Conservation (phyloP, 1,140 invertebrate species). For the Camponotus vicinus region DNA sequence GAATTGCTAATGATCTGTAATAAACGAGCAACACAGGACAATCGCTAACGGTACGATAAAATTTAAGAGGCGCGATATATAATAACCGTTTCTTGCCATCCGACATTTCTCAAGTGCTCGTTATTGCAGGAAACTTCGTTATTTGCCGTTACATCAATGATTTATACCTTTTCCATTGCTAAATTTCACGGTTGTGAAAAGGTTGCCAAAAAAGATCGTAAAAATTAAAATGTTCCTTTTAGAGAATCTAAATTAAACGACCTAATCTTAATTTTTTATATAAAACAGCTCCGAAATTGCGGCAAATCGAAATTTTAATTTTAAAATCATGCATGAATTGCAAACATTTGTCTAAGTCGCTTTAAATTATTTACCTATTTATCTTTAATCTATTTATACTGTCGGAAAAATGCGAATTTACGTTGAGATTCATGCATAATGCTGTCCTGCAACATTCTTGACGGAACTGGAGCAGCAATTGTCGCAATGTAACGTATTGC, state of each 20-base stretch:
- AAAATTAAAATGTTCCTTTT: not conserved
- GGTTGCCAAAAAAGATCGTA: not conserved
- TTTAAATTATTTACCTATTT: slow-evolving; percentile 53
- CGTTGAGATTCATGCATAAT: slow-evolving; percentile 64
- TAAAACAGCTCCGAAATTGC: not conserved
- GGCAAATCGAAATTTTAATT: not conserved
- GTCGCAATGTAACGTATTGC: slow-evolving; percentile 64
- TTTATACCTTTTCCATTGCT: not conserved
- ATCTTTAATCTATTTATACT: slow-evolving; percentile 21
- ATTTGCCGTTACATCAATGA: slow-evolving; percentile 30
- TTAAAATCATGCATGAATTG: not conserved
- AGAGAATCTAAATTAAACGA: slow-evolving; percentile 5
- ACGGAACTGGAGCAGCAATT: slow-evolving; percentile 70
- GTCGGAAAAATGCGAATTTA: slow-evolving; percentile 62
- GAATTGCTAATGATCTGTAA: slow-evolving; percentile 50
- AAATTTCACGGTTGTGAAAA: not conserved
- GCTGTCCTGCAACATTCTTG: slow-evolving; percentile 63
- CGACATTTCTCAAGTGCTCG: slow-evolving; percentile 41
- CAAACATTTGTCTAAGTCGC: not conserved
- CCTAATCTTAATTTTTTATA: slow-evolving; percentile 16
- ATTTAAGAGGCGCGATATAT: slow-evolving; percentile 41
- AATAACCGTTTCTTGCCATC: slow-evolving; percentile 37
- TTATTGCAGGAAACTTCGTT: slow-evolving; percentile 34
- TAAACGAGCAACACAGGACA: slow-evolving; percentile 39
- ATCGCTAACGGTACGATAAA: slow-evolving; percentile 56